A percentile compares a stretch with the other conserved stretches of the same genome.
Conservation (phyloP, 2,888 invertebrate species). For the Oxyscelio sp. region DNA sequence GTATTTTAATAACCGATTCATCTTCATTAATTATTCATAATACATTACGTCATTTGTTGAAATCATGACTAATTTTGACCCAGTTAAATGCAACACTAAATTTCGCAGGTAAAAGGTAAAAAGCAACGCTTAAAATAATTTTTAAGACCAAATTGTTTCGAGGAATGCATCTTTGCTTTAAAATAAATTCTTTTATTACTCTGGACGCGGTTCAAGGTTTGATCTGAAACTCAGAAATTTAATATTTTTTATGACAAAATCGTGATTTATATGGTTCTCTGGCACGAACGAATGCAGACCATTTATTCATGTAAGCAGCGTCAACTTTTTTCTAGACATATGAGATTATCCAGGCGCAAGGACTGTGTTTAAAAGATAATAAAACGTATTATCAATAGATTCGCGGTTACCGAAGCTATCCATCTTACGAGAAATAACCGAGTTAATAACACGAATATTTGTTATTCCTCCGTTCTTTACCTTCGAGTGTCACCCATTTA, state of each 20-base stretch:
- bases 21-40: constrained; percentile 19
- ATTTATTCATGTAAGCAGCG: constrained; percentile 30
- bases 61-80: constrained; percentile 13
- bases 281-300: too few relatives aligned
- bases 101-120: constrained; percentile 1
- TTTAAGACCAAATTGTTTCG: constrained; percentile 22
- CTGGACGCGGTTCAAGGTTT: constrained; percentile 50
- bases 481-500: constrained; percentile 56
- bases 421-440: constrained; percentile 51
- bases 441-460: constrained; percentile 65
- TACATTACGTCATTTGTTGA: constrained; percentile 43
- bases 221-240: constrained; percentile 26
- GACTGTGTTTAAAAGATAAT: constrained; percentile 60
- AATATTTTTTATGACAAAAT: constrained; percentile 38
- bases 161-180: constrained; percentile 21
- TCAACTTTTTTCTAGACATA: constrained; percentile 19
- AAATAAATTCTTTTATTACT: constrained; percentile 31
- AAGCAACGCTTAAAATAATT: not conserved
- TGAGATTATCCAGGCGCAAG: constrained; percentile 47
- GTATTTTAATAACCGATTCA: constrained; percentile 47
- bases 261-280: constrained; percentile 48
- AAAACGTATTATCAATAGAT: constrained; percentile 62
- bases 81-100: constrained; percentile 7
- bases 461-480: constrained; percentile 43
- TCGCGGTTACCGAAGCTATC: constrained; percentile 22